These are phyloP conservation scores for Mamestra brassicae DNA, from an alignment of 2,888 invertebrate genomes.

Conservation along the genomic window DNA sequence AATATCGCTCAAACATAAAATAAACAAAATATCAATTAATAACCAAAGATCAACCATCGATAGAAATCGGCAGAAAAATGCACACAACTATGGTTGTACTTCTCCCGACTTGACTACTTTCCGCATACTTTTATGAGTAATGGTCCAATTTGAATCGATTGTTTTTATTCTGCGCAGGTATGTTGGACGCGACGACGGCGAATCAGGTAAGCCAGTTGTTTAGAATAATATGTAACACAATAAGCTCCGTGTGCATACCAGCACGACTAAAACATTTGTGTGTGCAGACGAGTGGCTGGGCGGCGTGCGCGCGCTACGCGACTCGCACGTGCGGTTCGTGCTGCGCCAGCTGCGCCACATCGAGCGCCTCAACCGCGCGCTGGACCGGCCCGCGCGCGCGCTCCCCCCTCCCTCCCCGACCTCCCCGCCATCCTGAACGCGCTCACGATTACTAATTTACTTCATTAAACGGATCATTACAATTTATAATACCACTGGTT, in stretches of 20 bases:
- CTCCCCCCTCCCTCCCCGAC: background rate
- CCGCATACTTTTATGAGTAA: background rate
- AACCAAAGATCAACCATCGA: no score
- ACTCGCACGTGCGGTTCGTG: conserved; percentile 79
- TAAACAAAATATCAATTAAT: no score
- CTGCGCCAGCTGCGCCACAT: conserved; percentile 79
- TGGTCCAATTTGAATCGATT: background rate
- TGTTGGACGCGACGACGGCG: background rate
- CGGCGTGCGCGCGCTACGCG: conserved; percentile 77
- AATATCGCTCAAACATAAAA: no score
- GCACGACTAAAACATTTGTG: no score
- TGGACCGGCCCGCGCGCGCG: conserved; percentile 63
- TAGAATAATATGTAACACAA: no score
- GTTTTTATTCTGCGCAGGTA: background rate
- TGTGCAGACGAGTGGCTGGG: conserved; percentile 69
- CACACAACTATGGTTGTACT: background rate
- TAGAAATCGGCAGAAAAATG: background rate
- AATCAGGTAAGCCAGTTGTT: background rate
- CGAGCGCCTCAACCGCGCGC: conserved; percentile 77
- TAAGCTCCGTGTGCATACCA: no score
- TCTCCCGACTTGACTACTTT: background rate
- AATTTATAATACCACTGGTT: background rate
- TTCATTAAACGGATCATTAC: background rate
- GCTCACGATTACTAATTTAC: background rate
- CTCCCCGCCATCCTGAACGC: background rate